These are phyloP conservation scores for Nothura maculosa DNA, from an alignment of 2,797 vertebrate species.

Conservation along the genomic window DNA sequence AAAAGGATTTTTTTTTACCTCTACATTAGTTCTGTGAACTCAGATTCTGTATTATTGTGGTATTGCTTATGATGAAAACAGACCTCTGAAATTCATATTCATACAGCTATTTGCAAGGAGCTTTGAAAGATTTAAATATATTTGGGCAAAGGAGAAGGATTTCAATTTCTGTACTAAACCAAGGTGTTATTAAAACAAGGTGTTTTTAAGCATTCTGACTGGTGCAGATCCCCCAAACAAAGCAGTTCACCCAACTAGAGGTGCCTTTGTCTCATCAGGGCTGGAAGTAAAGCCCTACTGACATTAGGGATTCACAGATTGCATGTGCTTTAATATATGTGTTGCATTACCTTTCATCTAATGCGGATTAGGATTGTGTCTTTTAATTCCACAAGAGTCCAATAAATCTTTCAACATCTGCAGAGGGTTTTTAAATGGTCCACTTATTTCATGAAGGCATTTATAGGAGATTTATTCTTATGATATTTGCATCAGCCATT, in stretches of 20 bases:
- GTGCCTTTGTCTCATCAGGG: background rate
- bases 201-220: background rate
- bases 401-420: background rate
- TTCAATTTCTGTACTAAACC: background rate
- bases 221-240: background rate
- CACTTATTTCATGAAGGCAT: background rate
- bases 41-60: background rate
- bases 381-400: slow-evolving; percentile 10
- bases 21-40: background rate
- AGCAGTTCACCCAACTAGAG: background rate
- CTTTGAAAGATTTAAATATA: background rate
- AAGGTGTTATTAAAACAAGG: background rate
- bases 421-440: background rate
- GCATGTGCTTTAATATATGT: background rate
- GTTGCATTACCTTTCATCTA: background rate
- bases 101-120: background rate
- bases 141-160: background rate
- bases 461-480: background rate
- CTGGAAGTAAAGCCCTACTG: background rate
- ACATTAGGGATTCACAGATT: background rate
- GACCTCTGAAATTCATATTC: background rate
- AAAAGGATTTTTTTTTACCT: background rate
- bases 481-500: background rate
- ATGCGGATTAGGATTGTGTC: background rate
- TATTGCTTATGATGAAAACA: background rate